phyloP scores from a whole-genome alignment of 2,797 vertebrate genomes.

The Garrulus glandarius region DNA sequence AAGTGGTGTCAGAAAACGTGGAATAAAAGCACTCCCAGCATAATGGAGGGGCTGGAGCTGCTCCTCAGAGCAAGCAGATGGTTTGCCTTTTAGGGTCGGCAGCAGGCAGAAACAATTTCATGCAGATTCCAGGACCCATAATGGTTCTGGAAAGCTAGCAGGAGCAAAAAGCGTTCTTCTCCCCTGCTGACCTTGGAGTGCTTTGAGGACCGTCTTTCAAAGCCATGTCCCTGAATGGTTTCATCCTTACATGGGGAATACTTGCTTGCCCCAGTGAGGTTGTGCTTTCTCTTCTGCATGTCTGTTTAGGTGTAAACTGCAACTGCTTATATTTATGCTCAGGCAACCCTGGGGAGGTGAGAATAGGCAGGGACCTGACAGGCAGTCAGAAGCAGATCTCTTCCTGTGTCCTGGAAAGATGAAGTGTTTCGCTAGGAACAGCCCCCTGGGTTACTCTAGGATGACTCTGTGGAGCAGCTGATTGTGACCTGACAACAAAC shows the following conservation, averaged over 20 bases:
- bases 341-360: neutral
- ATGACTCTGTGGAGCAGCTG: conserved; percentile 14
- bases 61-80: conserved; percentile 2
- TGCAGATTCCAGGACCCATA: conserved; percentile 36
- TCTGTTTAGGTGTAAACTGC: neutral
- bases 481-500: neutral
- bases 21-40: neutral
- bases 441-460: neutral
- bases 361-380: neutral
- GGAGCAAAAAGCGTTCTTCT: conserved; percentile 25
- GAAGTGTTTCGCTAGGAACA: conserved; percentile 27
- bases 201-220: neutral
- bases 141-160: conserved; percentile 38
- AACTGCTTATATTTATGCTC: neutral
- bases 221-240: neutral
- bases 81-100: conserved; percentile 46
- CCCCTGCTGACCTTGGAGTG: conserved; percentile 27
- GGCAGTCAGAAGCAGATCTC: neutral
- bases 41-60: neutral
- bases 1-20: neutral
- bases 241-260: conserved; percentile 42
- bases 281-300: neutral
- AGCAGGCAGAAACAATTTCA: conserved; percentile 15
- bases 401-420: conserved; percentile 13
- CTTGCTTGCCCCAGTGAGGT: neutral